Evolutionary conservation across 2,797 vertebrate genomes (phyloP).

Genomic region (Spheniscus humboldti): DNA sequence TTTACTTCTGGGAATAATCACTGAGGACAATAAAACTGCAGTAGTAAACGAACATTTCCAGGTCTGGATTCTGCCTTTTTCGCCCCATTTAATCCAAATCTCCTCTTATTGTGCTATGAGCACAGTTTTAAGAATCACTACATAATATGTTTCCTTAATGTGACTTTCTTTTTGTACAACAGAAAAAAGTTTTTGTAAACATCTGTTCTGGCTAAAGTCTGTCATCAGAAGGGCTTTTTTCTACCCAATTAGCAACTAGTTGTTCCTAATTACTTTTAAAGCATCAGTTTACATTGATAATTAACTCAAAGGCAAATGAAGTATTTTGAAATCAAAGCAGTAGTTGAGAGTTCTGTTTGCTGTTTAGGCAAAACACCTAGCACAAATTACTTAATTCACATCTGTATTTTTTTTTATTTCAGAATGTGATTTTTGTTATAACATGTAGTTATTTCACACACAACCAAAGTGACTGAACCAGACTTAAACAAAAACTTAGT

Average conservation of each 20-base stretch:
- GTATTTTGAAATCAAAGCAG: not conserved
- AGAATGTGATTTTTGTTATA: not conserved
- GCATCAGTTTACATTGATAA: not conserved
- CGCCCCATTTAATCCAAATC: not conserved
- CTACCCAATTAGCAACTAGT: not conserved
- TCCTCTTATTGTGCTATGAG: not conserved
- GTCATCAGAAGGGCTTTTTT: not conserved
- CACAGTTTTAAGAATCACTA: not conserved
- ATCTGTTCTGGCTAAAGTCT: not conserved
- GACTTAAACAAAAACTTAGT: not conserved
- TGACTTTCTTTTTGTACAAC: not conserved
- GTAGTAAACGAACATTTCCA: not conserved
- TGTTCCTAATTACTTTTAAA: constrained; percentile 17
- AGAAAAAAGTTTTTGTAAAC: not conserved
- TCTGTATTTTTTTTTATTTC: not conserved
- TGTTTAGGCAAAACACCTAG: not conserved
- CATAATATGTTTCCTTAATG: not conserved
- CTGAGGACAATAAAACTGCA: not conserved
- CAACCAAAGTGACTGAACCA: not conserved
- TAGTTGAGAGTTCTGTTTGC: not conserved
- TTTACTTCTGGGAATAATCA: not conserved
- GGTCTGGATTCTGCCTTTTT: not conserved
- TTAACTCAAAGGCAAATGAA: not conserved
- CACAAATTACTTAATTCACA: not conserved
- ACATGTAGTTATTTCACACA: not conserved